Conservation (phyloP, 1,140 invertebrate genomes). For the Drosophila cardini region DNA sequence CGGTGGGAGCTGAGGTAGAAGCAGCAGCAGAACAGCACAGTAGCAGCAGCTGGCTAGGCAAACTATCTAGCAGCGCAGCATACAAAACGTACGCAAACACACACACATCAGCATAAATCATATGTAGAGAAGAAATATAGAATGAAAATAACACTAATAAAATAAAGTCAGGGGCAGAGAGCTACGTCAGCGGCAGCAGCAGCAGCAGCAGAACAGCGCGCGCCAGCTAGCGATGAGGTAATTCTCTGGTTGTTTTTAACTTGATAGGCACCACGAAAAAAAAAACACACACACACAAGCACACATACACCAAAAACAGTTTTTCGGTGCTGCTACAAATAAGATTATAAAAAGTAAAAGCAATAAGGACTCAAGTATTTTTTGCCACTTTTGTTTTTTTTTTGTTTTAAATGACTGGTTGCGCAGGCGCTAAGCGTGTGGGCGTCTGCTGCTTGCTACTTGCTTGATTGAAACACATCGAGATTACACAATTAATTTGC, state of each 20-base stretch:
- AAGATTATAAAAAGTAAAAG: conserved; percentile 6
- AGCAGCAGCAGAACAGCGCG: conserved; percentile 46
- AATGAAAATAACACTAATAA: conserved; percentile 54
- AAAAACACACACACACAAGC: neutral
- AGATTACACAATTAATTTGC: conserved; percentile 69
- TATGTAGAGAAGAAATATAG: conserved; percentile 64
- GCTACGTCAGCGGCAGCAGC: conserved; percentile 52
- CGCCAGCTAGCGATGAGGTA: conserved; percentile 73
- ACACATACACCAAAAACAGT: conserved; percentile 13
- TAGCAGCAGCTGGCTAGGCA: conserved; percentile 42
- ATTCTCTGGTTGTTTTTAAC: conserved; percentile 66
- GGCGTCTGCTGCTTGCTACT: conserved; percentile 20
- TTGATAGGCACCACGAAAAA: conserved; percentile 30
- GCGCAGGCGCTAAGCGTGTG: conserved; percentile 62
- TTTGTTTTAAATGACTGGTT: conserved; percentile 22
- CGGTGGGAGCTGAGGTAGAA: neutral
- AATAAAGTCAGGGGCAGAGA: conserved; percentile 76
- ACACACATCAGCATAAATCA: conserved; percentile 47
- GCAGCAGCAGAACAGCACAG: conserved; percentile 1
- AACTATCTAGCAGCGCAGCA: conserved; percentile 47
- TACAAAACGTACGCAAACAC: conserved; percentile 19
- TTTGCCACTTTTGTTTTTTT: conserved; percentile 31
- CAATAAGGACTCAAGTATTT: conserved; percentile 18
- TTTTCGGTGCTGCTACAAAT: conserved; percentile 22
- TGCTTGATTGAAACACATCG: neutral